Evolutionary conservation across 1,140 invertebrate species (phyloP).

Genomic region (Drosophila pallidifrons): DNA sequence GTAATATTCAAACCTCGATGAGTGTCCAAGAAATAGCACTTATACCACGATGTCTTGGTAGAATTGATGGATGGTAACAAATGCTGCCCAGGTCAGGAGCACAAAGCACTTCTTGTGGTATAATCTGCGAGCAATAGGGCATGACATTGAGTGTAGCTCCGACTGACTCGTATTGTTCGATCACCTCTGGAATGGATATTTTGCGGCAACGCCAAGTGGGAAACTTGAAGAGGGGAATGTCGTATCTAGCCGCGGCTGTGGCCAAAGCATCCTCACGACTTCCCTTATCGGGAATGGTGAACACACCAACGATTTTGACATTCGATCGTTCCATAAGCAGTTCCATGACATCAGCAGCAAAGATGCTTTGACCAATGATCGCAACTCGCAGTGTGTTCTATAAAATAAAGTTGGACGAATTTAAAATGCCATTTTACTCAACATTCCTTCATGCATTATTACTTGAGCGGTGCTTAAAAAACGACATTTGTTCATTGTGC

Average conservation of each 20-base stretch:
- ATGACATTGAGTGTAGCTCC: conserved; percentile 97
- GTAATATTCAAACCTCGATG: conserved; percentile 87
- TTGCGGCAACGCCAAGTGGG: conserved; percentile 95
- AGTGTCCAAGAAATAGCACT: conserved; percentile 98
- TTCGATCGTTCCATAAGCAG: conserved; percentile 92
- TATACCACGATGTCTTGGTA: conserved; percentile 96
- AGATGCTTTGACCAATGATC: conserved; percentile 97
- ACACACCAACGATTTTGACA: conserved; percentile 94
- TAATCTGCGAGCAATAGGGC: conserved; percentile 98
- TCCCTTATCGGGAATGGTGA: conserved; percentile 96
- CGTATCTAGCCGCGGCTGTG: conserved; percentile 90
- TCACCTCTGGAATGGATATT: conserved; percentile 91
- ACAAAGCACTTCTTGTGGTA: conserved; percentile 98
- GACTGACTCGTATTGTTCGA: conserved; percentile 94
- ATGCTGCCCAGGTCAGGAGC: conserved; percentile 93
- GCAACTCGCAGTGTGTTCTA: conserved; percentile 87
- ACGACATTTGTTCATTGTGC: neutral
- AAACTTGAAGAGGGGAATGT: conserved; percentile 96
- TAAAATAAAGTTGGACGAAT: neutral
- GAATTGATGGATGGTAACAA: conserved; percentile 97
- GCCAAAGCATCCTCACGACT: conserved; percentile 97
- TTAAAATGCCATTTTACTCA: neutral
- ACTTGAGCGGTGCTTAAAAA: conserved; percentile 2
- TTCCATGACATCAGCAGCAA: conserved; percentile 97
- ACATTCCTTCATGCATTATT: neutral